phyloP scores from a whole-genome alignment of 2,797 vertebrate species.

The Hypotaenidia philippensis region DNA sequence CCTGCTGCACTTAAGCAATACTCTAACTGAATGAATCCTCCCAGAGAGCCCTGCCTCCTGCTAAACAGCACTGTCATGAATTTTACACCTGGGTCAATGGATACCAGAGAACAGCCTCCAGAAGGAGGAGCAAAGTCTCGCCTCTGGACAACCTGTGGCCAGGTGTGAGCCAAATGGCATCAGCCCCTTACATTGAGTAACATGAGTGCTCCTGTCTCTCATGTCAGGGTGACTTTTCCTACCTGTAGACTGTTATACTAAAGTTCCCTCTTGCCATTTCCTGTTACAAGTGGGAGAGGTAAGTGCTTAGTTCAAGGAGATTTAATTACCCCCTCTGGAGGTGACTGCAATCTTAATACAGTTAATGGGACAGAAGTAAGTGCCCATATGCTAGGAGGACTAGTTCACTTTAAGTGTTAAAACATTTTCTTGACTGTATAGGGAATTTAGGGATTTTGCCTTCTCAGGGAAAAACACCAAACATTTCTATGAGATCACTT shows the following conservation, averaged over 20 bases:
- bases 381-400: neutral
- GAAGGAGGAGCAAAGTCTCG: neutral
- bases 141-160: neutral
- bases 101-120: neutral
- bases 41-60: neutral
- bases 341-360: neutral
- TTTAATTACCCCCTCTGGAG: neutral
- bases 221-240: neutral
- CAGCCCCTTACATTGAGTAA: neutral
- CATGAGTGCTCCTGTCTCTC: neutral
- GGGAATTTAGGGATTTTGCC: neutral
- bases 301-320: constrained; percentile 17
- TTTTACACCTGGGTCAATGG: accelerated
- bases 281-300: neutral
- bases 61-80: neutral
- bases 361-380: neutral
- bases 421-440: neutral
- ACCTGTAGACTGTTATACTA: neutral
- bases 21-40: neutral
- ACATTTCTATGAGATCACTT: neutral
- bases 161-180: neutral
- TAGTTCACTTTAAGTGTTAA: neutral
- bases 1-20: neutral
- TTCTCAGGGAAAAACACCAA: neutral
- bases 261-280: constrained; percentile 6